Evolutionary conservation across 2,888 invertebrate genomes (phyloP), one percentile per base, ranked within the genome.

Genomic region (Corythucha ciliata): DNA sequence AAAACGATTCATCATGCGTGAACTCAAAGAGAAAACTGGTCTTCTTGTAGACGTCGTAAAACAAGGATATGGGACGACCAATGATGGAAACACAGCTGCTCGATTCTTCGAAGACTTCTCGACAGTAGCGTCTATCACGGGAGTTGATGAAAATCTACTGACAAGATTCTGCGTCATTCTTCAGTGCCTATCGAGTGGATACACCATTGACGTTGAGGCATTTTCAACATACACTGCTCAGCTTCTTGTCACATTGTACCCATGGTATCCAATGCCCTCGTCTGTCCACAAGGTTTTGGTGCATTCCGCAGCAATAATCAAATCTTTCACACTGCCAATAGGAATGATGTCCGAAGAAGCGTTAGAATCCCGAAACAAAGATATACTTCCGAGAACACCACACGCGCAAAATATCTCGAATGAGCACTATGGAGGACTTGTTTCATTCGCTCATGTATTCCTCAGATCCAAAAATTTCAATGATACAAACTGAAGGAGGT

Each of bases 301-400:
- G 25, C 42, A 42, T 8, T 14, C 16, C 14, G 25, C 42, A 25
- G 25, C 12, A 8, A 42, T 42, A 12, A 25, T 42, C 14, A 14
- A 42, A 25, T 16, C 18, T 14, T 25, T 24, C 10, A 10, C 14
- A n/a, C 12, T 42, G 12, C 42, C 42, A 22, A 42, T 42, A 12
- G 54, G 46, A n/a, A 34, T 36, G 18, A 12, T 47, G 24, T 10
- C 47, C 14, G 47, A 47, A 20, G 56, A 55, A 45, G 49, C 56
- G 44, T 53, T 48, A 44, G 45, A 21, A 36, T 49, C 33, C 16
- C 33, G 36, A 20, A 40, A 44, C 33, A 40, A 49, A 32, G 36
- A 47, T 8, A 21, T 14, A 37, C 14, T 47, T 21, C 21, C 7
- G 47, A 8, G 36, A 36, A 36, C 20, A n/a, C n/a, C 10, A 37